phyloP scores from a whole-genome alignment of 2,888 invertebrate genomes.

The Dolomedes plantarius region DNA sequence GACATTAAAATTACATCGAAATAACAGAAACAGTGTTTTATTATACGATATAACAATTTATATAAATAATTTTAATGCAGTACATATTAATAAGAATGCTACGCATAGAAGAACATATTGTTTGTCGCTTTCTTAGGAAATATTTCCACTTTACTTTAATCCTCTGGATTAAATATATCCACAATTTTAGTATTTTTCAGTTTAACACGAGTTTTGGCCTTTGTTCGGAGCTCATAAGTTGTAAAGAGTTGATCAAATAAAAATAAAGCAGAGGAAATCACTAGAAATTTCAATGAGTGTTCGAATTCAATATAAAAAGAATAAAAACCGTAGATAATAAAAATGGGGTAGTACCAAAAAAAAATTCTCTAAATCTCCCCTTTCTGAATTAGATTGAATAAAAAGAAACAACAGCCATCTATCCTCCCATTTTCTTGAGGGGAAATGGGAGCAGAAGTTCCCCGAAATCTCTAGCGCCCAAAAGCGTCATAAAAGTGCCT shows the following conservation, averaged over 20 bases:
- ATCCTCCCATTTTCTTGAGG: background rate
- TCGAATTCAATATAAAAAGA: background rate
- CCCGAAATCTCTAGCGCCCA: background rate
- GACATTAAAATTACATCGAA: too few relatives aligned
- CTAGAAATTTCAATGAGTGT: background rate
- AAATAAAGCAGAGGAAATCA: background rate
- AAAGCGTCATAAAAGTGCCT: conserved; percentile 4
- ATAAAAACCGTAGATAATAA: background rate
- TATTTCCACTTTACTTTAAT: too few relatives aligned
- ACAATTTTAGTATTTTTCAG: too few relatives aligned
- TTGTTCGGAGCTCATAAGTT: too few relatives aligned
- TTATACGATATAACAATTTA: too few relatives aligned
- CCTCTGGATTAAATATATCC: too few relatives aligned
- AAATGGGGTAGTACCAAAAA: background rate
- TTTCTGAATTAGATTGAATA: background rate
- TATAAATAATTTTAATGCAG: too few relatives aligned
- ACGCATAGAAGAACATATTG: too few relatives aligned
- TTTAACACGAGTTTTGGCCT: too few relatives aligned
- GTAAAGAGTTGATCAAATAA: background rate
- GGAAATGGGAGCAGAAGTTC: background rate
- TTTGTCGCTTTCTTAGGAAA: too few relatives aligned
- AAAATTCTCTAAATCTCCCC: background rate
- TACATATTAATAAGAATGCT: too few relatives aligned
- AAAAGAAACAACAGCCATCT: background rate
- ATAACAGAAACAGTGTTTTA: too few relatives aligned